Base-by-base conservation (phyloP, 2,113 vertebrate species). In the Solea senegalensis region DNA sequence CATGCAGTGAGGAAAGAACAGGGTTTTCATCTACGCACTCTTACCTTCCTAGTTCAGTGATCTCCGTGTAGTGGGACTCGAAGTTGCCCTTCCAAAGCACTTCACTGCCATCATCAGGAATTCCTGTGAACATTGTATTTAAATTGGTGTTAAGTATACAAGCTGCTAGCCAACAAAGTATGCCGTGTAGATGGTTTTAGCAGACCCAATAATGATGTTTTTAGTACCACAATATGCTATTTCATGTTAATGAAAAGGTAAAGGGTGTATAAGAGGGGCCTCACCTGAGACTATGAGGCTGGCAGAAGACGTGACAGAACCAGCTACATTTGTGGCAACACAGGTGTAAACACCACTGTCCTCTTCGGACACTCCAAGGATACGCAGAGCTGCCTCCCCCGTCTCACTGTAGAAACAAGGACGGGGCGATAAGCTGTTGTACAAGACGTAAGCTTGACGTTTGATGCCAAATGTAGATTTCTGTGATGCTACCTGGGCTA, bases 41-140 rank as follows among this genome's bases (percentile, higher is more conserved):
- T 69, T 88, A 98, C 97, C 97, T 97, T 93, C 97, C 97, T 64
- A 99, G 94, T 87, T 99, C 98, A 68, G 96, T 94, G 87, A 97
- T 95, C 86, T 98, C 98, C 12, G 92, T 96, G 91, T 96, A 99
- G 90, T 95, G 91, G 90, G 93, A 94, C 80, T 98, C 97, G 88
- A 98, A 99, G 92, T 93, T 94, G 81, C 95, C 96, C 75, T 97
- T 99, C 97, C 97, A 99, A 87, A 95, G 89, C 72, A 96, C 94
- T 86, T 95, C 89, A 85, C 95, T 90, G 70, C 95, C 95, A 81
- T 97, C 96, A 76, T 91, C 95, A 74, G 94, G 91, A 76, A 94
- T 92, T 93, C 95, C 97, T 98, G 86, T 48, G 69, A 60, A 59
- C 8, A 61, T 41, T 2, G 3, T 16, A 48, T 48, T 64, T 21